These are phyloP conservation scores for Drosophila setifemur DNA, from an alignment of 1,140 invertebrate genomes.

Conservation along the genomic window DNA sequence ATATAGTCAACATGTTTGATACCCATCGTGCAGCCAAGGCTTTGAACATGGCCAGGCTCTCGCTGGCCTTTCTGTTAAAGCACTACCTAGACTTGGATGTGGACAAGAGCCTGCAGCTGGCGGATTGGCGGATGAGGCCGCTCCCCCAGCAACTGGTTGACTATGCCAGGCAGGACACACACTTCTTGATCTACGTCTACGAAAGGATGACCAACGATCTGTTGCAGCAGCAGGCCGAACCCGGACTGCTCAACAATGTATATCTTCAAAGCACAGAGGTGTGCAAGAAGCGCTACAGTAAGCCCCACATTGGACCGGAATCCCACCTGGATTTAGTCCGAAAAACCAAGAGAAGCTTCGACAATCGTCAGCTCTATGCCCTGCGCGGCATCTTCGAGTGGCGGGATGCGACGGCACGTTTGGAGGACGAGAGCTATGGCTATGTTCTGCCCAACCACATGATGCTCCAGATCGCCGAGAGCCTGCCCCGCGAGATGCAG, in stretches of 20 bases:
- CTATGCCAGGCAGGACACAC: conserved; percentile 97
- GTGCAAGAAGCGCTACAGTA: conserved; percentile 91
- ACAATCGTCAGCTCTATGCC: conserved; percentile 92
- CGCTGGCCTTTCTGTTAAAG: conserved; percentile 91
- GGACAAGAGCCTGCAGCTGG: conserved; percentile 95
- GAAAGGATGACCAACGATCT: conserved; percentile 91
- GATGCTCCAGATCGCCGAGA: conserved; percentile 94
- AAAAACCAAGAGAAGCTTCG: conserved; percentile 91
- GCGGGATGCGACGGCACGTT: conserved; percentile 92
- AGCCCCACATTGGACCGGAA: conserved; percentile 89
- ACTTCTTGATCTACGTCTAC: conserved; percentile 97
- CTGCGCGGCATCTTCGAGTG: conserved; percentile 92
- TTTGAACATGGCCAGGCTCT: conserved; percentile 88
- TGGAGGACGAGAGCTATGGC: conserved; percentile 95
- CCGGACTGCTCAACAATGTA: conserved; percentile 88
- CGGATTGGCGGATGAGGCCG: conserved; percentile 98
- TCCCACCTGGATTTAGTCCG: conserved; percentile 90
- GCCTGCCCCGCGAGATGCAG: conserved; percentile 95
- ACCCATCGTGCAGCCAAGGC: conserved; percentile 93
- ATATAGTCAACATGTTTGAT: conserved; percentile 99
- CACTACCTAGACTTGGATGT: conserved; percentile 90
- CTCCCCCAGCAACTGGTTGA: conserved; percentile 91
- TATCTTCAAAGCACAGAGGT: conserved; percentile 88
- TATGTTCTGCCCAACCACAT: conserved; percentile 98
- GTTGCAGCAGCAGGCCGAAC: conserved; percentile 87